These are phyloP conservation scores for Riparia riparia DNA, from an alignment of 2,113 vertebrate genomes.

Conservation along the genomic window DNA sequence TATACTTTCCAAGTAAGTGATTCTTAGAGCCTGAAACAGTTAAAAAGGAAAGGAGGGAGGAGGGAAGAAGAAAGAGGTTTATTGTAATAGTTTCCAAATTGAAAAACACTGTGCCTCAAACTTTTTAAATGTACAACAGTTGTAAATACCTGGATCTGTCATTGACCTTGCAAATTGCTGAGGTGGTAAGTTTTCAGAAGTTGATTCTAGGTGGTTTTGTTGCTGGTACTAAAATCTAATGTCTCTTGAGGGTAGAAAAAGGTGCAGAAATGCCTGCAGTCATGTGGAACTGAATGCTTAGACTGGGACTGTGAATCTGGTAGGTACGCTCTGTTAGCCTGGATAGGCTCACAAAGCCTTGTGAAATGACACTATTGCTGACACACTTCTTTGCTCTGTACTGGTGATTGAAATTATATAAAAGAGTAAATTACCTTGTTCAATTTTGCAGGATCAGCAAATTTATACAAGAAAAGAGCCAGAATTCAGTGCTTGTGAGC, in stretches of 20 bases:
- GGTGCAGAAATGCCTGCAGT: neutral
- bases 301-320: neutral
- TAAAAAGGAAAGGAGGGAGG: neutral
- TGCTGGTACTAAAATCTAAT: neutral
- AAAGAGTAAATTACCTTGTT: neutral
- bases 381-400: neutral
- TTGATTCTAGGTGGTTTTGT: neutral
- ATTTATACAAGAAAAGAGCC: conserved; percentile 90
- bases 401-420: neutral
- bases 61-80: neutral
- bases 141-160: neutral
- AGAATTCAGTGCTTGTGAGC: conserved; percentile 88
- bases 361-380: neutral
- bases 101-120: neutral
- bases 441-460: conserved; percentile 85
- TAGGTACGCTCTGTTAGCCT: fast-evolving
- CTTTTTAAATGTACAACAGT: neutral
- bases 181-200: neutral
- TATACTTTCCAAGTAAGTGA: conserved; percentile 94
- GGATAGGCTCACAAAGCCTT: neutral
- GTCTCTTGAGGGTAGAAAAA: neutral
- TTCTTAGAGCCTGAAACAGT: neutral
- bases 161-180: neutral
- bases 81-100: neutral
- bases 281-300: neutral